These are phyloP conservation scores for Prunella fulvescens DNA, from an alignment of 2,113 vertebrate species.

Conservation along the genomic window DNA sequence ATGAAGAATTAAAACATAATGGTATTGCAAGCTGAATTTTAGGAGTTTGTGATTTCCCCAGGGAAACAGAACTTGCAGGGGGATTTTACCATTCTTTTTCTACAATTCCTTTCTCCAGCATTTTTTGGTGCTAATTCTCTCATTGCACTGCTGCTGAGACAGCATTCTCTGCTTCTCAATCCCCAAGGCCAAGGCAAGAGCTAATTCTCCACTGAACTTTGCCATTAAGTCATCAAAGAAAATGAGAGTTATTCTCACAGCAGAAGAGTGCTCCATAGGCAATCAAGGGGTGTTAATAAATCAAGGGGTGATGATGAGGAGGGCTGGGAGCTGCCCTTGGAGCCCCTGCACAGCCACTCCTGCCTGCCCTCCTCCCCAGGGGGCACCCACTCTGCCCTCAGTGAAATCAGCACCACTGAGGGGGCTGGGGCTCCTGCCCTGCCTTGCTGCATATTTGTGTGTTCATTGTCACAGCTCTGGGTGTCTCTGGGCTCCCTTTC, in stretches of 20 bases:
- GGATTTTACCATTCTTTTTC: background rate
- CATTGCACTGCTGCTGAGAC: background rate
- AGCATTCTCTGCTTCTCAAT: background rate
- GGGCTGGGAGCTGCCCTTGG: background rate
- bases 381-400: background rate
- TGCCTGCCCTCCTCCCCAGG: background rate
- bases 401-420: accelerated
- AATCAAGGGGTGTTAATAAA: background rate
- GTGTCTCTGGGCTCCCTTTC: background rate
- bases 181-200: background rate
- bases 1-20: background rate
- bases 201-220: background rate
- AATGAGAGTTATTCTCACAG: background rate
- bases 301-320: background rate
- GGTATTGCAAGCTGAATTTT: background rate
- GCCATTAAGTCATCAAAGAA: background rate
- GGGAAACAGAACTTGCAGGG: background rate
- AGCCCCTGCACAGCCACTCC: no score
- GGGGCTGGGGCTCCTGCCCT: background rate
- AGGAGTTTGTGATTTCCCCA: background rate
- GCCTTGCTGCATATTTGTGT: background rate
- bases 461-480: background rate
- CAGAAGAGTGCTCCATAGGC: background rate
- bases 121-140: background rate
- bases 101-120: background rate